These are phyloP conservation scores for Rhombomys opimus DNA, from an alignment of 2,113 vertebrate species.

Conservation along the genomic window DNA sequence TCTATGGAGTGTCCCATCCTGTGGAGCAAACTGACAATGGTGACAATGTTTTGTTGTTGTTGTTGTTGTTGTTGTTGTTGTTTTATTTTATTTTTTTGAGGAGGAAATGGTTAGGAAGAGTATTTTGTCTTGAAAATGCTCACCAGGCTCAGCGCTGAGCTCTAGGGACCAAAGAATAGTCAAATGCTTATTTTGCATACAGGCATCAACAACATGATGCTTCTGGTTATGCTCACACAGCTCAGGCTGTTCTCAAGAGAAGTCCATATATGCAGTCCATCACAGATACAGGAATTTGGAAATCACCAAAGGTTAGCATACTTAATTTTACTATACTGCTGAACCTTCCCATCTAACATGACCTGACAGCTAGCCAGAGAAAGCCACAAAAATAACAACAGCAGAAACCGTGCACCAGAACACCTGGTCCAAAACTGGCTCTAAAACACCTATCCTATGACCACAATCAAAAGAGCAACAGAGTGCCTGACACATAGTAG, in stretches of 20 bases:
- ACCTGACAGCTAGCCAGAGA: neutral
- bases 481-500: conserved; percentile 9
- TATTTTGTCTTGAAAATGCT: neutral
- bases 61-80: too few relatives aligned
- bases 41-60: neutral
- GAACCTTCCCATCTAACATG: neutral
- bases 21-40: neutral
- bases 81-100: neutral
- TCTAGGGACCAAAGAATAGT: neutral
- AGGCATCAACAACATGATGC: neutral
- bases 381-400: neutral
- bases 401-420: neutral
- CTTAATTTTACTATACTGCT: neutral
- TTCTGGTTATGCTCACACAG: neutral
- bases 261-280: neutral
- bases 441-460: neutral
- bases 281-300: neutral
- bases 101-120: neutral
- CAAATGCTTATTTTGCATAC: neutral
- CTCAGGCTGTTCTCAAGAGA: neutral
- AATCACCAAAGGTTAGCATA: neutral
- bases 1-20: neutral
- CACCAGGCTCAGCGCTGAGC: neutral
- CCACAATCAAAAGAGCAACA: neutral
- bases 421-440: neutral